Percentiles rank a stretch among this genome's conserved stretches.
Evolutionary conservation across 2,113 vertebrate genomes (phyloP).

Genomic region (Panurus biarmicus): DNA sequence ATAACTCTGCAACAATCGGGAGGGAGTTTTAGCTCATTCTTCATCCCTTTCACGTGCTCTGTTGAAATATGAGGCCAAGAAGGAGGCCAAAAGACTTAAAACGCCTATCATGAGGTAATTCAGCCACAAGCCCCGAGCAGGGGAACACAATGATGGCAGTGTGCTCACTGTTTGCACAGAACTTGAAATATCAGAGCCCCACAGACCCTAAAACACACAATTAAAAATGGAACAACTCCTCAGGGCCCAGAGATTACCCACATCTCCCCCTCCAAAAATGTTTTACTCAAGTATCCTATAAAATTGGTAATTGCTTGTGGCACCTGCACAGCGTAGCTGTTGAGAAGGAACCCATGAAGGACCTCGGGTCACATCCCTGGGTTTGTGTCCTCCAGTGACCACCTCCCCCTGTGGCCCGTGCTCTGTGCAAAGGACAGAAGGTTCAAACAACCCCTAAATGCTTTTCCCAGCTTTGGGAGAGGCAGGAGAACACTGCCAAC

Average conservation of each 20-base stretch:
- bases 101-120: conserved; percentile 65
- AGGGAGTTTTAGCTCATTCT: conserved; percentile 41
- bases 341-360: neutral
- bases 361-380: neutral
- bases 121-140: neutral
- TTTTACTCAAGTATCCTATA: conserved; percentile 19
- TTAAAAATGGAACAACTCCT: conserved; percentile 45
- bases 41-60: conserved; percentile 54
- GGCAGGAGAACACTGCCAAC: neutral
- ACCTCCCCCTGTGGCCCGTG: neutral
- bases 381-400: neutral
- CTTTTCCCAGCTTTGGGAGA: neutral
- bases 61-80: conserved; percentile 58
- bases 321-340: neutral
- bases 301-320: conserved; percentile 4
- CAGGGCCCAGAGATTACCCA: neutral
- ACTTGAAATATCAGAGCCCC: conserved; percentile 40
- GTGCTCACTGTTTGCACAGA: conserved; percentile 45
- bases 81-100: conserved; percentile 51
- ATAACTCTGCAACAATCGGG: conserved; percentile 24
- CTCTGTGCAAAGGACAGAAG: neutral
- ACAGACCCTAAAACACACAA: conserved; percentile 27
- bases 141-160: conserved; percentile 61
- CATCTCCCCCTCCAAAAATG: neutral
- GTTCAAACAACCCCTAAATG: neutral